Evolutionary conservation across 2,113 vertebrate genomes (phyloP).

Genomic region (Xenus cinereus): DNA sequence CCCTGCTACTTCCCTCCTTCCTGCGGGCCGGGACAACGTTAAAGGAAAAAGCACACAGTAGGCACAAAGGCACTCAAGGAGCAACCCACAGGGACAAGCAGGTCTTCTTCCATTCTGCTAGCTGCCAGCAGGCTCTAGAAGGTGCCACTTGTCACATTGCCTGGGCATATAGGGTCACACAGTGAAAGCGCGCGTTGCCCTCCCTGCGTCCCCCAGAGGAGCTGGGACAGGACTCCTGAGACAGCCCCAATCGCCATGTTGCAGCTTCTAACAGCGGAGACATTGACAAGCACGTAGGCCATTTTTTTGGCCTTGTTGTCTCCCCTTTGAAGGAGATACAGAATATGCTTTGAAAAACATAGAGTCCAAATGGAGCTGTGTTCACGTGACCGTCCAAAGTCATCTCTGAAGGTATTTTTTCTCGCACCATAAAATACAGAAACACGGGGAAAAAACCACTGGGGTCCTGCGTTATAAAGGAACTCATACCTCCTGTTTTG

Average conservation of each 20-base stretch:
- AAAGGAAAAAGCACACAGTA: neutral
- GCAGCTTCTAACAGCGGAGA: neutral
- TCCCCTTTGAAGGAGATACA: neutral
- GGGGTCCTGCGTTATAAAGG: neutral
- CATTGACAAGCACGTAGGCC: neutral
- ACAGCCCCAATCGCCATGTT: neutral
- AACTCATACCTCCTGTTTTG: neutral
- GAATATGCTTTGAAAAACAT: neutral
- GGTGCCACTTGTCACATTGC: neutral
- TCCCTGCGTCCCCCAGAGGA: neutral
- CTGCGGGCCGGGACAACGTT: accelerated
- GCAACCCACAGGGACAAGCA: neutral
- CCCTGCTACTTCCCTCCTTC: neutral
- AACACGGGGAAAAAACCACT: neutral
- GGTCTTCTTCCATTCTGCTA: neutral
- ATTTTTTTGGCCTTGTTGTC: neutral
- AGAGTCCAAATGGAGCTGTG: neutral
- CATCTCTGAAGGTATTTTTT: neutral
- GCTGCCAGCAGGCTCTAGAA: neutral
- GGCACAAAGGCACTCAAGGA: neutral
- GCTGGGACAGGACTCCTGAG: neutral
- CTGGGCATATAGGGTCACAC: neutral
- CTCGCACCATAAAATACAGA: neutral
- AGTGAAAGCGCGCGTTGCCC: neutral
- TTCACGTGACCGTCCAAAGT: neutral